Conservation (phyloP, 1,140 invertebrate species). For the Drosophila fuyamai region DNA sequence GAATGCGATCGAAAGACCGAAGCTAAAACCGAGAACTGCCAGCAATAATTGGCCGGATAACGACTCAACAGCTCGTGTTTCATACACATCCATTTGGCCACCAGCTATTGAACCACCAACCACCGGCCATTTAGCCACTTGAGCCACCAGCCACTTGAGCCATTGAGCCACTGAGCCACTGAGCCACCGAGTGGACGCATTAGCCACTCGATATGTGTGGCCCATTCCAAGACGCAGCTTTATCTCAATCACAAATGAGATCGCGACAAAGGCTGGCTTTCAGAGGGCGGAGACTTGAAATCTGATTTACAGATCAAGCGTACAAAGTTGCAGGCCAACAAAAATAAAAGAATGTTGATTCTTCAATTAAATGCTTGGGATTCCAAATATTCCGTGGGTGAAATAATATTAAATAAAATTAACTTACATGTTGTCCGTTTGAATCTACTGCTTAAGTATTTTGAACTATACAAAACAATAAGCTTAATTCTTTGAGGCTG, state of each 20-base stretch:
- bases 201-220: slow-evolving; percentile 14
- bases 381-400: neutral
- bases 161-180: slow-evolving; percentile 1
- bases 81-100: slow-evolving; percentile 12
- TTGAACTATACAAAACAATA: too few relatives aligned
- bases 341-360: neutral
- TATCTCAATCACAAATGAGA: slow-evolving; percentile 23
- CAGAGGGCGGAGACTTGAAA: slow-evolving; percentile 9
- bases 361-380: neutral
- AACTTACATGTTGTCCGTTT: too few relatives aligned
- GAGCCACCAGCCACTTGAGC: slow-evolving; percentile 1
- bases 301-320: neutral
- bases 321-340: neutral
- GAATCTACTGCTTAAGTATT: too few relatives aligned
- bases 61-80: slow-evolving; percentile 15
- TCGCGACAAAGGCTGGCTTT: neutral
- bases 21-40: slow-evolving; percentile 21
- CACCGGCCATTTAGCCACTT: slow-evolving; percentile 1
- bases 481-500: too few relatives aligned
- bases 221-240: slow-evolving; percentile 2
- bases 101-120: slow-evolving; percentile 1
- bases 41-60: slow-evolving; percentile 40
- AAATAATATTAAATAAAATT: too few relatives aligned
- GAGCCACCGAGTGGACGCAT: slow-evolving; percentile 12
- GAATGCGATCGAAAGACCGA: slow-evolving; percentile 14